Conservation (phyloP, 2,797 vertebrate species). For the Takifugu rubripes region DNA sequence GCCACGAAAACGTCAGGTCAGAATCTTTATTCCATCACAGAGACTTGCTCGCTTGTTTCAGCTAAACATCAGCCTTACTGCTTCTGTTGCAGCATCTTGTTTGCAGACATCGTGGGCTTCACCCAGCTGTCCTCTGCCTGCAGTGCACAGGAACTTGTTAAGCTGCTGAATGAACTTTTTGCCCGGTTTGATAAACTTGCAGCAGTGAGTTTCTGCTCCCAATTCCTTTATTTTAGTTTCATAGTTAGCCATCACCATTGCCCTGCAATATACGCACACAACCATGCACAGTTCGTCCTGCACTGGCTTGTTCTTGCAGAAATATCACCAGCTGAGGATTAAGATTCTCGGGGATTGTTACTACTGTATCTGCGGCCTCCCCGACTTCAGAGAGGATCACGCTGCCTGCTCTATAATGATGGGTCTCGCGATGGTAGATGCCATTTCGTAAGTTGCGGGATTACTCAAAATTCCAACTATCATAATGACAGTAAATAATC, state of each 20-base stretch:
- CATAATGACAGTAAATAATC: too few relatives aligned
- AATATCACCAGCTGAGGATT: constrained; percentile 89
- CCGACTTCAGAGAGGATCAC: constrained; percentile 91
- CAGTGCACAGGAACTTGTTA: constrained; percentile 93
- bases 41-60: neutral
- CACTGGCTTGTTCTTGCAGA: constrained; percentile 60
- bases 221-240: neutral
- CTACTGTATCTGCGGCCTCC: constrained; percentile 95
- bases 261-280: neutral
- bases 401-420: constrained; percentile 91
- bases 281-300: neutral
- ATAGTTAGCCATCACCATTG: neutral
- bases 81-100: constrained; percentile 84
- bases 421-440: constrained; percentile 94
- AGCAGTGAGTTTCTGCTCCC: constrained; percentile 76
- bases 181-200: constrained; percentile 94
- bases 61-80: neutral
- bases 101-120: constrained; percentile 95
- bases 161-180: constrained; percentile 93
- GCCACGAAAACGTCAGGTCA: constrained; percentile 96
- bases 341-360: constrained; percentile 97
- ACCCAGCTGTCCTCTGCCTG: constrained; percentile 91
- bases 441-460: constrained; percentile 86
- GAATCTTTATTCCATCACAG: neutral
- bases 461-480: neutral